Evolutionary conservation across 2,113 vertebrate genomes (phyloP), one percentile per base, ranked within the genome.

Genomic region (Salvator merianae): DNA sequence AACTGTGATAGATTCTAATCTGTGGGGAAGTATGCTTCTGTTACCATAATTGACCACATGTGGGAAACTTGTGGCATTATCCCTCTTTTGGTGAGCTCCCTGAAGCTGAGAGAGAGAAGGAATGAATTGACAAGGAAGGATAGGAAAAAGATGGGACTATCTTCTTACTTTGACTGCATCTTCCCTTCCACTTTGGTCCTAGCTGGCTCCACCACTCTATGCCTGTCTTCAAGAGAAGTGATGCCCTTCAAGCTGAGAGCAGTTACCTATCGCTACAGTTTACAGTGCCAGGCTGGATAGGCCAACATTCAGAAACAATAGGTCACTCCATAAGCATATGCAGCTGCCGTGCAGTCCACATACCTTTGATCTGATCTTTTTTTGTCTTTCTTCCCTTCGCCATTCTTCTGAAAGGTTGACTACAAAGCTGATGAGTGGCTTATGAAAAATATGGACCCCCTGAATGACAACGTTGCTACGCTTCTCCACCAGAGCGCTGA

Each of bases 401-500:
- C 2, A 59, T 78, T 62, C 68, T 55, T n/a, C n/a, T 36, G 38
- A 3, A 90, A 98, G 98, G 98, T 98, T 14, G 96, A 98, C 92
- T 98, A 98, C 83, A 98, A 98, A 88, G 97, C 97, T 40, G 93
- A 95, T 2, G 97, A 98, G 65, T 98, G 98, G 98, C 89, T 98
- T 84, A 96, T 98, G 93, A 98, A 98, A 92, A 98, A 98, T 93
- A 98, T 98, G 98, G 97, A 98, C 87, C 98, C 98, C 1, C 86
- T 98, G 80, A 98, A 98, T 8, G 97, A 98, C 93, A 98, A 94
- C 0, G 97, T 98, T 7, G 97, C 97, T 0, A 96, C 97, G 72
- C 94, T 98, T 50, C 96, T 98, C 20, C 97, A 98, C 89, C 97
- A 98, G 93, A 98, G 97, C 4, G 96, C 97, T 0, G 97, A 98